Percentiles rank a stretch among this genome's conserved stretches.
Evolutionary conservation across 2,113 vertebrate species (phyloP).

Genomic region (Anarhynchus alexandrinus): DNA sequence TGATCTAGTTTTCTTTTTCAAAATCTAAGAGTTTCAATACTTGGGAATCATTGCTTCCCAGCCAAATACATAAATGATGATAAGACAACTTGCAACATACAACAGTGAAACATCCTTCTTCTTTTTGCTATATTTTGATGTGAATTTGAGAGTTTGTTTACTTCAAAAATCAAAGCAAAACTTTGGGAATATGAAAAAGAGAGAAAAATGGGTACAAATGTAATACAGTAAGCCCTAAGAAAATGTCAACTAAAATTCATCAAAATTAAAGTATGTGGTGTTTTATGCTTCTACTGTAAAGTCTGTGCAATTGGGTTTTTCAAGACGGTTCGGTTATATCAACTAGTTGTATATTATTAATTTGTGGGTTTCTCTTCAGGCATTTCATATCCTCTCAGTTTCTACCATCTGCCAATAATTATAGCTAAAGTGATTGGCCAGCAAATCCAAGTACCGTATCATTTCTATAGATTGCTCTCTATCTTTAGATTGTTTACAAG

Average conservation of each 20-base stretch:
- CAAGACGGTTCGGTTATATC: not conserved
- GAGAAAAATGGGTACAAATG: not conserved
- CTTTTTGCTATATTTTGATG: not conserved
- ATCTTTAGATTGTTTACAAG: not conserved
- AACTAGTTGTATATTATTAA: not conserved
- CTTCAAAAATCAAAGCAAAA: not conserved
- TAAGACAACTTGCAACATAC: not conserved
- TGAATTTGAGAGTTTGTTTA: not conserved
- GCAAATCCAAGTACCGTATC: not conserved
- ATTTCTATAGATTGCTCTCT: not conserved
- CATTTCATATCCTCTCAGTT: not conserved
- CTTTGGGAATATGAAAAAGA: not conserved
- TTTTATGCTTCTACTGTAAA: not conserved
- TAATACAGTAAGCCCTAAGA: not conserved
- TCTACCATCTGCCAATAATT: not conserved
- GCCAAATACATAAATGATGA: not conserved
- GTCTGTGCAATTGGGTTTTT: not conserved
- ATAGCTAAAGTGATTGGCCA: not conserved
- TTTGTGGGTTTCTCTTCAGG: not conserved
- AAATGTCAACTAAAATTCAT: not conserved
- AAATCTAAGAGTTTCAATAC: not conserved
- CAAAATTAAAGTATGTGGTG: not conserved
- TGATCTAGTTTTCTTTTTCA: not conserved
- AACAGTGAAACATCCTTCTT: not conserved
- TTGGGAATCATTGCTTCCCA: not conserved